A percentile compares a stretch with the other conserved stretches of the same genome.
phyloP scores from a whole-genome alignment of 53 echinoderm and acorn worm species.

The Holothuria scabra region DNA sequence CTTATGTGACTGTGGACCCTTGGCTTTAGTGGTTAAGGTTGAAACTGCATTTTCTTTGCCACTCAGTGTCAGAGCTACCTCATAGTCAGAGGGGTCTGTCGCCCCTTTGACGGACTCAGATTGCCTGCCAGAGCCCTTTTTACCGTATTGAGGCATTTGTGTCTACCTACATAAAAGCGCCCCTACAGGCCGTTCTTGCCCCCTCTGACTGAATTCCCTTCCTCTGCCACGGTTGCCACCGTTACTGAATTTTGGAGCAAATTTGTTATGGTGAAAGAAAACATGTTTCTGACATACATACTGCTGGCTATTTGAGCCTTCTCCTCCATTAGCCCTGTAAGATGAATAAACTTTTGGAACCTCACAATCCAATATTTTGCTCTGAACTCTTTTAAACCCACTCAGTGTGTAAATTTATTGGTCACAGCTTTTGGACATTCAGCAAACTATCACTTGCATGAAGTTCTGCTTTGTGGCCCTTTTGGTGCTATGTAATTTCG shows the following conservation, averaged over 20 bases:
- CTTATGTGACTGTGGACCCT: not conserved
- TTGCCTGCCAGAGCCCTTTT: no score
- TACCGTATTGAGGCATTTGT: no score
- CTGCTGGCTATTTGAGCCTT: no score
- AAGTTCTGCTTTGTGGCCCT: constrained; percentile 44
- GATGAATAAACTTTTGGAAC: constrained; percentile 6
- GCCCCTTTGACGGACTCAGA: no score
- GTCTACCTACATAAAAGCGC: no score
- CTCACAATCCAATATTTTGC: not conserved
- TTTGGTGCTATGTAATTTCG: constrained; percentile 42
- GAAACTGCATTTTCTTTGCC: not conserved
- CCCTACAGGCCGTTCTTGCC: no score
- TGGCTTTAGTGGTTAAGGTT: constrained; percentile 13
- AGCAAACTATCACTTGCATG: constrained; percentile 37
- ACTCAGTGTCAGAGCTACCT: no score
- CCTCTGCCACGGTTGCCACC: no score
- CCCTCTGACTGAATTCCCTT: no score
- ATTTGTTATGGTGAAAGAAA: not conserved
- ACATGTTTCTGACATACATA: constrained; percentile 49
- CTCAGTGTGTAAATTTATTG: constrained; percentile 12
- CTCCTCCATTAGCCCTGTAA: constrained; percentile 53
- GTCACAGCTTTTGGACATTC: constrained; percentile 39
- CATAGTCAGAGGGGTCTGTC: no score
- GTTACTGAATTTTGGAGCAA: constrained; percentile 8
- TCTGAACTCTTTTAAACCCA: constrained; percentile 46